Evolutionary conservation across 2,113 vertebrate species (phyloP).

Genomic region (Ophiodon elongatus): DNA sequence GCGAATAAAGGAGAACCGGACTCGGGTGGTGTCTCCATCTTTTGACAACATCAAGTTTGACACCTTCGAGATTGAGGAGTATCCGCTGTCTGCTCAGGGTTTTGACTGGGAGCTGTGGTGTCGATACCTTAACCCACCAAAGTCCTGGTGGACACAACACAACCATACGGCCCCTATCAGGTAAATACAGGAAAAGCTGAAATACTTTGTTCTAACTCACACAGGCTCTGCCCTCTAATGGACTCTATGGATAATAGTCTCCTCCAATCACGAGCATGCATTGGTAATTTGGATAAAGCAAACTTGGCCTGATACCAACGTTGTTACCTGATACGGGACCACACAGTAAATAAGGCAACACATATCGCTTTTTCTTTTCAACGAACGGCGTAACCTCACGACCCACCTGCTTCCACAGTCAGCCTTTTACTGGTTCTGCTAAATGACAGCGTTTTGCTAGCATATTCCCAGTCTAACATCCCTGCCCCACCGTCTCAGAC

Average conservation of each 20-base stretch:
- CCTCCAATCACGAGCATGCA: too few species aligned
- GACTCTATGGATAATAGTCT: too few species aligned
- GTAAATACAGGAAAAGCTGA: constrained; percentile 66
- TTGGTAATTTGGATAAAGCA: too few species aligned
- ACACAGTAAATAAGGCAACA: too few species aligned
- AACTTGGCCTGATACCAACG: too few species aligned
- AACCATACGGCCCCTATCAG: constrained; percentile 95
- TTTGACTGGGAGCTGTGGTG: constrained; percentile 99
- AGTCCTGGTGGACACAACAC: constrained; percentile 94
- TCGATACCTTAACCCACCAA: constrained; percentile 95
- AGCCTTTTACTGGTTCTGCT: too few species aligned
- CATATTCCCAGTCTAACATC: neutral
- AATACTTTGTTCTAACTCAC: neutral
- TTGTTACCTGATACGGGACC: too few species aligned
- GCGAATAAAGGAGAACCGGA: constrained; percentile 94
- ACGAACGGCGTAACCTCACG: too few species aligned
- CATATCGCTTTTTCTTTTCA: too few species aligned
- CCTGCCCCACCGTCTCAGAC: neutral
- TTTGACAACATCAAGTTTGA: constrained; percentile 99
- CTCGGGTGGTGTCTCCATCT: constrained; percentile 93
- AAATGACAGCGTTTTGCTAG: neutral
- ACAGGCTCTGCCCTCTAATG: neutral
- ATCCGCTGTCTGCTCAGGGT: constrained; percentile 94
- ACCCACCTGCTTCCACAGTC: too few species aligned
- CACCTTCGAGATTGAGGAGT: constrained; percentile 96